Evolutionary conservation across 53 echinoderm and acorn worm genomes (phyloP).

Genomic region (Holothuria leucospilota): DNA sequence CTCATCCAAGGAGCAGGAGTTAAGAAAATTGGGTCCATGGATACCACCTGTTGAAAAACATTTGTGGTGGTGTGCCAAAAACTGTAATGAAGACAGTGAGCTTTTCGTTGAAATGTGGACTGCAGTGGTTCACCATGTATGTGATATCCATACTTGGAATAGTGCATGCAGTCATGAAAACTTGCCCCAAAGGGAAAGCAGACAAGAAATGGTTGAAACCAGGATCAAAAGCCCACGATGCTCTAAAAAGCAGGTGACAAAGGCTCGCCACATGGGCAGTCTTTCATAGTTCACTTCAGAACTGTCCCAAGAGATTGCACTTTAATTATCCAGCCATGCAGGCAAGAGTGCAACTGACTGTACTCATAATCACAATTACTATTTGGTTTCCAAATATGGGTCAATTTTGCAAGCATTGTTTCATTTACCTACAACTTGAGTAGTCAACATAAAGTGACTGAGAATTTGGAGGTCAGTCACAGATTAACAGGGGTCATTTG

Average conservation of each 20-base stretch:
- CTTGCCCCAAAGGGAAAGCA: background rate
- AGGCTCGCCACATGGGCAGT: slow-evolving; percentile 21
- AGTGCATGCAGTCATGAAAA: slow-evolving; percentile 41
- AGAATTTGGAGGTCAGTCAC: no score
- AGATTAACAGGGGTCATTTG: no score
- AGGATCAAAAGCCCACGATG: background rate
- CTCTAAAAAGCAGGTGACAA: background rate
- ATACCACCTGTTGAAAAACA: slow-evolving; percentile 39
- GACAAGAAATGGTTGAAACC: background rate
- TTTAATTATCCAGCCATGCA: slow-evolving; percentile 52
- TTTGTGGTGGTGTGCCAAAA: slow-evolving; percentile 44
- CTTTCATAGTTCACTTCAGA: slow-evolving; percentile 4
- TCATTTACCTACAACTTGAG: no score
- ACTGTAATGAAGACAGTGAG: slow-evolving; percentile 29
- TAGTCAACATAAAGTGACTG: no score
- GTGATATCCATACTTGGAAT: slow-evolving; percentile 47
- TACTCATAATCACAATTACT: slow-evolving; percentile 58
- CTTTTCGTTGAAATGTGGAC: slow-evolving; percentile 53
- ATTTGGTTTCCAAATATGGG: no score
- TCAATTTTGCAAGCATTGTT: slow-evolving; percentile 34
- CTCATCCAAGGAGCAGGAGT: slow-evolving; percentile 31
- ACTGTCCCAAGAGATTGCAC: slow-evolving; percentile 35
- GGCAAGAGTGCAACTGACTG: slow-evolving; percentile 39
- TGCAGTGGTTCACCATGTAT: slow-evolving; percentile 50
- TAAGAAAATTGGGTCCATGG: slow-evolving; percentile 9